phyloP scores from a whole-genome alignment of 2,888 invertebrate species.

The Cheilosia grossa region DNA sequence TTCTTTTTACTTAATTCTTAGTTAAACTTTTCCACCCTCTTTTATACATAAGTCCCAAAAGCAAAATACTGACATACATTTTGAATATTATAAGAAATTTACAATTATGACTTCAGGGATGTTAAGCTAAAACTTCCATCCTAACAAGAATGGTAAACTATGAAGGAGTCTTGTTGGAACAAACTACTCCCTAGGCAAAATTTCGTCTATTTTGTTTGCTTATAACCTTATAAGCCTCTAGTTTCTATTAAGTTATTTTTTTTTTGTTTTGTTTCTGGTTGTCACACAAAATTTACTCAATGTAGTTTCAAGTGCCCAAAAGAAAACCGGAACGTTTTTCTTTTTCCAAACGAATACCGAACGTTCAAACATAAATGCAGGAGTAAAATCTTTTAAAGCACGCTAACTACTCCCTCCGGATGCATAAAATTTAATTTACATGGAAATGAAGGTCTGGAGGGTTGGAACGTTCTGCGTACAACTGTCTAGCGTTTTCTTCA shows the following conservation, averaged over 20 bases:
- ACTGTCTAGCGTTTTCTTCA: conserved; percentile 41
- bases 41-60: conserved; percentile 39
- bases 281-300: conserved; percentile 46
- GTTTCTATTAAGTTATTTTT: not conserved
- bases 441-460: conserved; percentile 57
- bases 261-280: conserved; percentile 15
- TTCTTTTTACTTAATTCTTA: conserved; percentile 7
- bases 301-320: conserved; percentile 27
- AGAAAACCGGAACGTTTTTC: conserved; percentile 35
- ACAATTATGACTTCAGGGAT: conserved; percentile 47
- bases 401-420: conserved; percentile 59
- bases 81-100: conserved; percentile 36
- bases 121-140: conserved; percentile 31
- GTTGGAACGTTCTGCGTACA: conserved; percentile 12
- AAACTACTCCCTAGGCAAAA: conserved; percentile 59
- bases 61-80: conserved; percentile 41
- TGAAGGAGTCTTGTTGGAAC: conserved; percentile 39
- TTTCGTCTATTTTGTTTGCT: conserved; percentile 28
- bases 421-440: conserved; percentile 70
- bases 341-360: conserved; percentile 30
- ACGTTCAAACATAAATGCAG: conserved; percentile 42
- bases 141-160: conserved; percentile 46
- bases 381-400: conserved; percentile 53
- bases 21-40: conserved; percentile 3
- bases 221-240: conserved; percentile 8